Evolutionary conservation across 1,140 invertebrate species (phyloP).

Genomic region (Calliphora vicina): DNA sequence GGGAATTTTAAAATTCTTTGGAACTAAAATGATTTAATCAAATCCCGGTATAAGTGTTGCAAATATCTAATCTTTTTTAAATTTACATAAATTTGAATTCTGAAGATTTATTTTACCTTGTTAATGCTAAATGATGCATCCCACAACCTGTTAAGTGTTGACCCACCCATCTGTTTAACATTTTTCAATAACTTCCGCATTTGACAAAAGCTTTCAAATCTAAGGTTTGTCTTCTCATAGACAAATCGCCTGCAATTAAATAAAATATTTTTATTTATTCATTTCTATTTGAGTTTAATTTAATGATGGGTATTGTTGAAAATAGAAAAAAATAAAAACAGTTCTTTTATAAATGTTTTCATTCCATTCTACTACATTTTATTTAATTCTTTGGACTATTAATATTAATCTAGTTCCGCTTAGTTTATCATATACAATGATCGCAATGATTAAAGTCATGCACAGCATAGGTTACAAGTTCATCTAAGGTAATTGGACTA

Average conservation of each 20-base stretch:
- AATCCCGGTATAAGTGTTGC: too few species aligned
- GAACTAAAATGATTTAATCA: too few species aligned
- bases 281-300: neutral
- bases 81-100: too few species aligned
- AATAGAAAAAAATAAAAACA: neutral
- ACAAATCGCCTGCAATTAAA: neutral
- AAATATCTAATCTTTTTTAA: too few species aligned
- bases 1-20: too few species aligned
- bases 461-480: neutral
- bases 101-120: too few species aligned
- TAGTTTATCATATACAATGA: neutral
- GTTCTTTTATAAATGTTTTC: neutral
- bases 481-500: too few species aligned
- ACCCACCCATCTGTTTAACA: neutral
- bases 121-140: too few species aligned
- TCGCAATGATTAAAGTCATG: neutral
- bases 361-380: neutral
- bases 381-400: neutral
- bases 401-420: slow-evolving; percentile 22
- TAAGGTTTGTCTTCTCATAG: neutral
- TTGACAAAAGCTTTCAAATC: neutral
- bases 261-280: neutral
- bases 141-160: too few species aligned
- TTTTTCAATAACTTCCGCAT: neutral
- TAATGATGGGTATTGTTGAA: too few species aligned